Conservation (phyloP, 2,888 invertebrate species). For the Heliconius ismenius region DNA sequence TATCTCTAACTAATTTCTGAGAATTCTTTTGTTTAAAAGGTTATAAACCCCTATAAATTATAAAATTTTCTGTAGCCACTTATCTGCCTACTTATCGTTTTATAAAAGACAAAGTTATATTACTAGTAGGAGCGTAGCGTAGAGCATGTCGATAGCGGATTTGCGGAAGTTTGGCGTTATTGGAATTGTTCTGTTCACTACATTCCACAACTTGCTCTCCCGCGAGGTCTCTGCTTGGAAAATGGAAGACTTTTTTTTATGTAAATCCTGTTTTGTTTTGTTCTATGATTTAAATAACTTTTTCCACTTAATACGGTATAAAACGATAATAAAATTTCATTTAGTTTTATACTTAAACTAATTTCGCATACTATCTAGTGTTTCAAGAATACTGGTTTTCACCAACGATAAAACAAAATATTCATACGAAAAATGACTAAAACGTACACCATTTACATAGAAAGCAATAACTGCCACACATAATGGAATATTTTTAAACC, state of each 20-base stretch:
- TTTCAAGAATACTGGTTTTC: not conserved
- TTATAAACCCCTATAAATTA: slow-evolving; percentile 1
- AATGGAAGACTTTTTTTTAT: slow-evolving; percentile 19
- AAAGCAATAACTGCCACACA: not conserved
- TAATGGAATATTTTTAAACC: not conserved
- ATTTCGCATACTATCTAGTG: too few species aligned
- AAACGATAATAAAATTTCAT: too few species aligned
- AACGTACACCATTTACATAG: not conserved
- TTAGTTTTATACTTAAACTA: not conserved
- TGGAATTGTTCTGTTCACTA: slow-evolving; percentile 42
- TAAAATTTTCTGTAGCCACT: not conserved
- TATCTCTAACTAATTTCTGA: not conserved
- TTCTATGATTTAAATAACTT: not conserved
- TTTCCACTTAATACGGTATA: not conserved
- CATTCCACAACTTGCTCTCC: slow-evolving; percentile 31
- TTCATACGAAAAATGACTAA: not conserved
- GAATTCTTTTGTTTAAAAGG: not conserved
- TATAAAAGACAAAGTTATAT: slow-evolving; percentile 26
- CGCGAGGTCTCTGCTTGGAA: slow-evolving; percentile 28
- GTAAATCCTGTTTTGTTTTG: slow-evolving; percentile 7
- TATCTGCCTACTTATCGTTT: slow-evolving; percentile 24
- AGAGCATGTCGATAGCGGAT: slow-evolving; percentile 35
- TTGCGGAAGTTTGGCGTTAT: slow-evolving; percentile 46
- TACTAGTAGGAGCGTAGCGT: slow-evolving; percentile 22
- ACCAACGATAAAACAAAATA: not conserved